phyloP scores from a whole-genome alignment of 1,140 invertebrate genomes.

The Zaprionus gabonicus region DNA sequence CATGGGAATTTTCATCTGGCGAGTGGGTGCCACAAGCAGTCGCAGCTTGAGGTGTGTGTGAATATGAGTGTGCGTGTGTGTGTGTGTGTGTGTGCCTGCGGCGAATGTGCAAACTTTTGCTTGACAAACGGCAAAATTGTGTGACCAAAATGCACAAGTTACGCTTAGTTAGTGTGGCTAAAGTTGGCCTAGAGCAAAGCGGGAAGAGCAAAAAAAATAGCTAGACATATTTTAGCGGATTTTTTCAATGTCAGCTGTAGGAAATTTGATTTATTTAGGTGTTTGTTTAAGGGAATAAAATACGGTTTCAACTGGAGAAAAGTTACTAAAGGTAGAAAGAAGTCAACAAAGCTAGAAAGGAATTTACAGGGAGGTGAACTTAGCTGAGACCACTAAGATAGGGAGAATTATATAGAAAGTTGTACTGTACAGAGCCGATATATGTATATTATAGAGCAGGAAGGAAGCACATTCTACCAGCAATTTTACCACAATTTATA shows the following conservation, averaged over 20 bases:
- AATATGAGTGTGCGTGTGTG: conserved; percentile 5
- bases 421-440: too few relatives aligned
- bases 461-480: not conserved
- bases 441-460: not conserved
- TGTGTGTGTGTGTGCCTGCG: conserved; percentile 13
- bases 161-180: not conserved
- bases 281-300: not conserved
- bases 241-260: conserved; percentile 2
- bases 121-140: conserved; percentile 26
- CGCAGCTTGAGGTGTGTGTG: conserved; percentile 55
- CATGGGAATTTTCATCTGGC: conserved; percentile 72
- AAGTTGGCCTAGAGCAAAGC: not conserved
- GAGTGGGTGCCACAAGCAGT: conserved; percentile 65
- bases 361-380: too few relatives aligned
- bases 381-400: too few relatives aligned
- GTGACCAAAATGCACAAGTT: conserved; percentile 9
- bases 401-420: not conserved
- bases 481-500: not conserved
- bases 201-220: not conserved
- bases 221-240: not conserved
- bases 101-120: conserved; percentile 19
- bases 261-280: not conserved
- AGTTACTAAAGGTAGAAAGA: not conserved
- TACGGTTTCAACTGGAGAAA: not conserved
- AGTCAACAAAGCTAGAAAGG: not conserved